These are phyloP conservation scores for Heliocidaris erythrogramma DNA, from an alignment of 35 echinoderm and acorn worm genomes.

Conservation along the genomic window DNA sequence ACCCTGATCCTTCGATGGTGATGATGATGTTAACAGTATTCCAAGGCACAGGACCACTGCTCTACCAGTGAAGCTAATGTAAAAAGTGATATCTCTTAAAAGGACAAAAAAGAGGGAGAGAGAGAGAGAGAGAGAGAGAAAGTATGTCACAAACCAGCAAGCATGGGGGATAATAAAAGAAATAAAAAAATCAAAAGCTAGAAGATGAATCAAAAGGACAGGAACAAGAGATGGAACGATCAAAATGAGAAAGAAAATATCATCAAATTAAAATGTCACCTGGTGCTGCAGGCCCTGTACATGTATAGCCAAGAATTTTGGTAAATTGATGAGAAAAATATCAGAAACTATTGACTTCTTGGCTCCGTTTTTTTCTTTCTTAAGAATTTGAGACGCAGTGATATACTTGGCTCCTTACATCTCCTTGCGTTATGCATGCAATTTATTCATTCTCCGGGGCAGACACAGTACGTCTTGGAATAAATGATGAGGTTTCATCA, in stretches of 20 bases:
- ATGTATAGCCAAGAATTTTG: neutral
- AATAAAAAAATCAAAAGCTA: neutral
- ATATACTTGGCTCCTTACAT: neutral
- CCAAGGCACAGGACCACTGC: neutral
- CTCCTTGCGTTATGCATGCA: neutral
- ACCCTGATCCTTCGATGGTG: too few species aligned
- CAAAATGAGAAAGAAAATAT: neutral
- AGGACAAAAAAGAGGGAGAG: too few species aligned
- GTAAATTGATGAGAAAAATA: constrained; percentile 19
- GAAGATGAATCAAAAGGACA: neutral
- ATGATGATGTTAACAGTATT: too few species aligned
- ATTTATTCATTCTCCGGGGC: neutral
- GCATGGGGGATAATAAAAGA: too few species aligned
- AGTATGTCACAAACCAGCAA: too few species aligned
- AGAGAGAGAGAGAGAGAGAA: too few species aligned
- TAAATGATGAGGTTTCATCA: constrained; percentile 11
- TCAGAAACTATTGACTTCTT: constrained; percentile 2
- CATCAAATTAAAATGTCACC: neutral
- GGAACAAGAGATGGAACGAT: neutral
- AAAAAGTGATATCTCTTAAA: too few species aligned
- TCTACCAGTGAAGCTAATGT: neutral
- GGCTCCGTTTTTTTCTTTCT: neutral
- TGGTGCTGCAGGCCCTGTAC: neutral
- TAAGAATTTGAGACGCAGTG: neutral
- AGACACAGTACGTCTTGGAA: neutral